Evolutionary conservation across 2,888 invertebrate species (phyloP), one percentile per base, ranked within the genome.

Genomic region (Crocallis elinguaria): DNA sequence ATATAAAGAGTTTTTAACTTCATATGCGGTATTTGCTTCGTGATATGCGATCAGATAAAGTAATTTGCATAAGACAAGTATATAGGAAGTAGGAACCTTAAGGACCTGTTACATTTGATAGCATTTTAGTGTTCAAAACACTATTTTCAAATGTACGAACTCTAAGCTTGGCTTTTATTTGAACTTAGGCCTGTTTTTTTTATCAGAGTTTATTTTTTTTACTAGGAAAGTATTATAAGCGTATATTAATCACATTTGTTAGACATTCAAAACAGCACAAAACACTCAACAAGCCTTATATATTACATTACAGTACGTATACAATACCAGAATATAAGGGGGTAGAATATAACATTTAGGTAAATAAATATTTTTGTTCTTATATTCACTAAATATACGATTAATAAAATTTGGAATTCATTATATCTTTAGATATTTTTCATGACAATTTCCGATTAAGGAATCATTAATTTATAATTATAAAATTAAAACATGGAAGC

Each of bases 231-330:
- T 39, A 57, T 48, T 29, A 23, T 57, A 81, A 83, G 84, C 84
- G 81, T 84, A 79, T 68, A 62, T 64, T 59, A 73, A 82, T 84
- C 82, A 86, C 86, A 69, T 69, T 66, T 66, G 62, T 71, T 75
- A 76, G 74, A 82, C 75, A 76, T 73, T 64, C 41, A 74, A 66
- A 67, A 68, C 69, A 73, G 67, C 73, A 70, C 68, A 67, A 71
- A 73, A 77, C 71, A 75, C 64, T 60, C 69, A 74, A 66, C 35
- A 64, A 77, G 81, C 67, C 58, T 54, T 52, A 63, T 42, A 48
- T 58, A n/a, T 35, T 38, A 64, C 64, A 63, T 69, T 67, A 72
- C 63, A 67, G 59, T 73, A 71, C 65, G 59, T 73, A 72, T 69
- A 73, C 67, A 67, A 73, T 81, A 81, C 73, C 72, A 81, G 79